Evolutionary conservation across 2,888 invertebrate species (phyloP).

Genomic region (Pyrrhosoma nymphula): DNA sequence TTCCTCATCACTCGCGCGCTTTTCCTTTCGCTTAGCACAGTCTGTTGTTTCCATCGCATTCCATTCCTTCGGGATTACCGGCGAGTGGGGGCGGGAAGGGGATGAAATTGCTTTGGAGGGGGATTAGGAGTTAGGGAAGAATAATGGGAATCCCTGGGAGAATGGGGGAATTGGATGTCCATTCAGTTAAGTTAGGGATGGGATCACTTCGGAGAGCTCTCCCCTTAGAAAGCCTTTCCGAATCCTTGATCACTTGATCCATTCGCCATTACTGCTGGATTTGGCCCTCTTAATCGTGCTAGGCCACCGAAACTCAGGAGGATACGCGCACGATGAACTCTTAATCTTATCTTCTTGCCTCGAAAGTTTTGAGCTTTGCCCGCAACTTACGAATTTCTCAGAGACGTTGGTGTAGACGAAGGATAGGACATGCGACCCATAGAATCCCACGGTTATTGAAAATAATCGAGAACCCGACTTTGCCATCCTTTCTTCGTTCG

Average conservation of each 20-base stretch:
- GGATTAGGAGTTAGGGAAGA: neutral
- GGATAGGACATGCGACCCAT: neutral
- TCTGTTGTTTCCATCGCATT: neutral
- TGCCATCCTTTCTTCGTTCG: too few species aligned
- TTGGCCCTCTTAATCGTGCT: neutral
- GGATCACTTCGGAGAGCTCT: neutral
- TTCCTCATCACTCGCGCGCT: neutral
- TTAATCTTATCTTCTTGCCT: neutral
- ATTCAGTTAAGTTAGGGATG: constrained; percentile 5
- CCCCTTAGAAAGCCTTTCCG: neutral
- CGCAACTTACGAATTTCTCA: neutral
- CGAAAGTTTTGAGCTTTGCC: neutral
- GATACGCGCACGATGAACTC: neutral
- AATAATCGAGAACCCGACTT: too few species aligned
- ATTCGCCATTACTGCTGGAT: neutral
- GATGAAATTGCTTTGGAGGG: neutral
- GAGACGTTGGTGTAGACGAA: neutral
- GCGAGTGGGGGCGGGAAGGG: neutral
- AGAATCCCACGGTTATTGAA: too few species aligned
- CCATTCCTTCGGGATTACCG: neutral
- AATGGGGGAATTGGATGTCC: constrained; percentile 21
- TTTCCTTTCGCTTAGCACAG: neutral
- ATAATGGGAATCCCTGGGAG: constrained; percentile 29
- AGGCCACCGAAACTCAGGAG: neutral
- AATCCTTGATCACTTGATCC: constrained; percentile 34